A percentile compares a stretch with the other conserved stretches of the same genome.
These are phyloP conservation scores for Bubalus kerabau DNA, from an alignment of 2,113 vertebrate species.

Conservation along the genomic window DNA sequence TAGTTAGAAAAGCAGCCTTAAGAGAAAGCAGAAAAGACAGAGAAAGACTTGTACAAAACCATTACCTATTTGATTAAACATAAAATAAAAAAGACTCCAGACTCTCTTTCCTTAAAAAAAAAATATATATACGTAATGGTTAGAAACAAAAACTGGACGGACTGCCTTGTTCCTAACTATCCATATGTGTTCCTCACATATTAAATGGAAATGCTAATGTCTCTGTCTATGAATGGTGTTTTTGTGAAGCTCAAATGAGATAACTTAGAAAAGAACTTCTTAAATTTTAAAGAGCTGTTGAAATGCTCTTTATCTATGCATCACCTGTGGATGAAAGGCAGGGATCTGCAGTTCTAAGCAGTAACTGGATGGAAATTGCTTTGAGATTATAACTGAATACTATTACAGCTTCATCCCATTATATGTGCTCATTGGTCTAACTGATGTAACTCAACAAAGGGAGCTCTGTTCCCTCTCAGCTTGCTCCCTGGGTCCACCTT, in stretches of 20 bases:
- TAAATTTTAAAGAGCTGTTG: neutral
- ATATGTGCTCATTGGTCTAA: neutral
- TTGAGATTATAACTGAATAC: neutral
- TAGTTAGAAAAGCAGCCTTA: neutral
- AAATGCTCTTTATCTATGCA: neutral
- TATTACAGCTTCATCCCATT: neutral
- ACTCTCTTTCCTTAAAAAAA: neutral
- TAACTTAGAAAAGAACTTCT: neutral
- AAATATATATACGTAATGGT: neutral
- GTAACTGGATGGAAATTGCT: neutral
- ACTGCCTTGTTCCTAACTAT: neutral
- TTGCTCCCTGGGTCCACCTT: neutral
- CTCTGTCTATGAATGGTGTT: neutral
- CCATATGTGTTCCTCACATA: neutral
- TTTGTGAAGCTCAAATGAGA: neutral
- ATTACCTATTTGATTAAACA: conserved; percentile 10
- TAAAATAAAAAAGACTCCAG: conserved; percentile 15
- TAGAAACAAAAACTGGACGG: neutral
- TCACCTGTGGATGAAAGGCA: neutral
- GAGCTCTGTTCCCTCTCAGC: neutral
- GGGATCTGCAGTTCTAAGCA: neutral
- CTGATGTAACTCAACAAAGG: neutral
- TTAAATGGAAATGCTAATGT: neutral
- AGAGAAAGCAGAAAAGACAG: neutral
- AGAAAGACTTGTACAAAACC: neutral